phyloP scores from a whole-genome alignment of 2,797 vertebrate genomes.

The Neoniphon sammara region DNA sequence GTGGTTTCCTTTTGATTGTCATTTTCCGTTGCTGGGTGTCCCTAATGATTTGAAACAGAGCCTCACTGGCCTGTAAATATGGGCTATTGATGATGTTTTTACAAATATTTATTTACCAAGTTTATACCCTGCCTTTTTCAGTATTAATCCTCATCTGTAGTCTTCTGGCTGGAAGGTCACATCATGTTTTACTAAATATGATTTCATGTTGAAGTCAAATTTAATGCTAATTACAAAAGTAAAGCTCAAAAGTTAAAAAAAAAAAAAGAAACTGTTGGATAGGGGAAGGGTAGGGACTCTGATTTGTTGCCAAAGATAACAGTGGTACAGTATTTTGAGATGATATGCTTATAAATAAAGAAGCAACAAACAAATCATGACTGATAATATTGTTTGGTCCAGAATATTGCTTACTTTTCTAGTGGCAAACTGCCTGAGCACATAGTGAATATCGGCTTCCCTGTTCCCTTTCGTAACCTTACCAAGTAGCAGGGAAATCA shows the following conservation, averaged over 20 bases:
- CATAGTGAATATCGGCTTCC: too few relatives aligned
- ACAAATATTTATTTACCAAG: conserved; percentile 50
- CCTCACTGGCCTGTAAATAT: conserved; percentile 7
- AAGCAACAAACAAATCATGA: conserved; percentile 45
- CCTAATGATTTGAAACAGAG: conserved; percentile 5
- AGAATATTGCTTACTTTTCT: conserved; percentile 23
- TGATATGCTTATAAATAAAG: conserved; percentile 60
- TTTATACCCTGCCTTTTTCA: conserved; percentile 31
- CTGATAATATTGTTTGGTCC: conserved; percentile 40
- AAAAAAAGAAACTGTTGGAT: not conserved
- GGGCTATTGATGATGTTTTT: conserved; percentile 35
- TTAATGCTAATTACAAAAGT: conserved; percentile 13
- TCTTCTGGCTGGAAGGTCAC: conserved; percentile 17
- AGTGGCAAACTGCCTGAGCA: not conserved
- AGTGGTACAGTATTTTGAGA: conserved; percentile 55
- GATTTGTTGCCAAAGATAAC: conserved; percentile 69
- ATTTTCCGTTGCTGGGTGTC: conserved; percentile 21
- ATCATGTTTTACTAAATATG: conserved; percentile 24
- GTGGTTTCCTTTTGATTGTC: conserved; percentile 14
- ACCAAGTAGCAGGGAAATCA: too few relatives aligned
- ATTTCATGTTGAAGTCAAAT: conserved; percentile 72
- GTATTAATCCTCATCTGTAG: conserved; percentile 41
- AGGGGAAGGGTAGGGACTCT: not conserved
- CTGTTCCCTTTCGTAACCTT: too few relatives aligned
- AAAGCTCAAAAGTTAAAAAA: conserved; percentile 7